phyloP scores from a whole-genome alignment of 2,888 invertebrate species.

The Aporophyla nigra region DNA sequence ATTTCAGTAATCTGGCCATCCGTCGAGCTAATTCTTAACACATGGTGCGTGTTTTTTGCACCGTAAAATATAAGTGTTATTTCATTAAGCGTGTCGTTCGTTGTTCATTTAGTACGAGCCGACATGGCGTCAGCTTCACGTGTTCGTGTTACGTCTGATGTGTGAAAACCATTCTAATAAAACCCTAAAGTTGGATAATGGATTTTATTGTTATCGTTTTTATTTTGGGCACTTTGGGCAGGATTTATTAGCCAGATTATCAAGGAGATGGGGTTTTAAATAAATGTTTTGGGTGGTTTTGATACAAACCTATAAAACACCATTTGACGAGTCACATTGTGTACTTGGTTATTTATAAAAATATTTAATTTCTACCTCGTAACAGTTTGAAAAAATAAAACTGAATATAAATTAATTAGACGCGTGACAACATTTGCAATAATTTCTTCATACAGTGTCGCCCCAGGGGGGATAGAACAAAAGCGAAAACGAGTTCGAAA shows the following conservation, averaged over 20 bases:
- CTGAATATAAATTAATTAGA: conserved; percentile 24
- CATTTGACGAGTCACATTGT: too few relatives aligned
- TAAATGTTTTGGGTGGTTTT: conserved; percentile 1
- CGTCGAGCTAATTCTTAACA: conserved; percentile 86
- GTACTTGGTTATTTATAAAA: background rate
- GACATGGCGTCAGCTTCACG: conserved; percentile 69
- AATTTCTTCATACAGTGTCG: conserved; percentile 23
- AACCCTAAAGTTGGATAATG: conserved; percentile 58
- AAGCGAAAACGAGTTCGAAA: conserved; percentile 44
- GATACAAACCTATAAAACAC: background rate
- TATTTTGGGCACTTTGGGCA: conserved; percentile 38
- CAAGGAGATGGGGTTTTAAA: conserved; percentile 1
- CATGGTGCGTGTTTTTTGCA: conserved; percentile 88
- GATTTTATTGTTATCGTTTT: conserved; percentile 54
- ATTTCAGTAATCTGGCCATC: conserved; percentile 88
- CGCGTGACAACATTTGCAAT: conserved; percentile 32
- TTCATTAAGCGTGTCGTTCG: conserved; percentile 85
- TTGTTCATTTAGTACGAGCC: conserved; percentile 72
- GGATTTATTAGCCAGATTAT: conserved; percentile 27
- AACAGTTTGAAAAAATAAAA: background rate
- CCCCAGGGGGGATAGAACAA: conserved; percentile 42
- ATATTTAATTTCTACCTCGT: background rate
- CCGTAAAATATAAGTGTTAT: conserved; percentile 86
- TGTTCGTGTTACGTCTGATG: conserved; percentile 69
- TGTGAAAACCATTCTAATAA: conserved; percentile 65